phyloP scores from a whole-genome alignment of 1,140 invertebrate genomes.

The Drosophila sucinea region DNA sequence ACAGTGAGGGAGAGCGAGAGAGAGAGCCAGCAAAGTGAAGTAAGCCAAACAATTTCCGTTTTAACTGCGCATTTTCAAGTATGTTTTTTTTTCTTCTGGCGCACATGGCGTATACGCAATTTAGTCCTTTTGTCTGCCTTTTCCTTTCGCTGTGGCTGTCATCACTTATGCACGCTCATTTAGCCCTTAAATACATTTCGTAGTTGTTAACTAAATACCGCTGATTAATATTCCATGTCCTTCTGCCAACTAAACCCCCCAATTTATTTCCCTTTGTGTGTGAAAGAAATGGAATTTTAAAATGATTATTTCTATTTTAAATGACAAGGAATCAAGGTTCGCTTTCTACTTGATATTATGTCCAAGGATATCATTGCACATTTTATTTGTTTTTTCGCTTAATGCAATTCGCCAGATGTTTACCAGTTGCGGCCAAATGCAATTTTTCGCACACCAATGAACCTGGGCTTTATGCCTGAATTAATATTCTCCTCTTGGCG shows the following conservation, averaged over 20 bases:
- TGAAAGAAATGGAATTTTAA: background rate
- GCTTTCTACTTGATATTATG: background rate
- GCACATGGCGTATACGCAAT: slow-evolving; percentile 56
- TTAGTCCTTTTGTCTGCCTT: slow-evolving; percentile 16
- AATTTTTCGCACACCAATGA: slow-evolving; percentile 42
- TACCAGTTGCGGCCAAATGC: slow-evolving; percentile 18
- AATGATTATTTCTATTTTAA: background rate
- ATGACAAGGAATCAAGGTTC: slow-evolving; percentile 4
- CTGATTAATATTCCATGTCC: slow-evolving; percentile 49
- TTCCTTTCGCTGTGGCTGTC: slow-evolving; percentile 1
- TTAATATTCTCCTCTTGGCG: slow-evolving; percentile 27
- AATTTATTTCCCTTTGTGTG: background rate
- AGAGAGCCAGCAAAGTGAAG: background rate
- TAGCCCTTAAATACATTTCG: slow-evolving; percentile 51
- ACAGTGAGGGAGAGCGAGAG: slow-evolving; percentile 6
- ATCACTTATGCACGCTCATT: slow-evolving; percentile 44
- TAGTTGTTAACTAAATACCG: slow-evolving; percentile 32
- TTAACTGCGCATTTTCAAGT: slow-evolving; percentile 31
- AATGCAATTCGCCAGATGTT: slow-evolving; percentile 29
- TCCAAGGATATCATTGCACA: background rate
- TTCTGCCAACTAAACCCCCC: background rate
- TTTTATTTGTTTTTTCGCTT: background rate
- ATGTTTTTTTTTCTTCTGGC: slow-evolving; percentile 37
- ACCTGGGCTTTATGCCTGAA: slow-evolving; percentile 32
- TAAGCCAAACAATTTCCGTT: slow-evolving; percentile 35